Conservation (phyloP, 2,797 vertebrate species). For the Pempheris klunzingeri region DNA sequence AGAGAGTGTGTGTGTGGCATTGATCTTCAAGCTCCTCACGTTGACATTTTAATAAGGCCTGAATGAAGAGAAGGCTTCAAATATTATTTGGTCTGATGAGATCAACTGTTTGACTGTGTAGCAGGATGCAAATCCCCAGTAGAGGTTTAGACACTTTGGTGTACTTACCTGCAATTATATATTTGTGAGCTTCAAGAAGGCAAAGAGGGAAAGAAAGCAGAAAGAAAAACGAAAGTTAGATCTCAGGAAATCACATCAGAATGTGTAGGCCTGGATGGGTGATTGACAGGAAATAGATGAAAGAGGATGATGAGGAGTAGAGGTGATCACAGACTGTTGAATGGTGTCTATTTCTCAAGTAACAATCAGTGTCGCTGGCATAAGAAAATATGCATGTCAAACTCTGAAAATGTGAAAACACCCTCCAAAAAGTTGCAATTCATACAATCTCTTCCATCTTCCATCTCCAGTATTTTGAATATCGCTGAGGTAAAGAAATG, state of each 20-base stretch:
- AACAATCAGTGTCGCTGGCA: conserved; percentile 18
- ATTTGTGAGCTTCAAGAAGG: conserved; percentile 84
- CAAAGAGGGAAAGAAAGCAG: conserved; percentile 31
- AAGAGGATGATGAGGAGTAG: conserved; percentile 11
- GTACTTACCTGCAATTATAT: conserved; percentile 85
- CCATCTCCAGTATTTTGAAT: not conserved
- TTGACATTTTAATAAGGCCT: conserved; percentile 67
- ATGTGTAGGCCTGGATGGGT: conserved; percentile 1
- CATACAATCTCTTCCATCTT: not conserved
- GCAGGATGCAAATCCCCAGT: not conserved
- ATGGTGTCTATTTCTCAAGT: not conserved
- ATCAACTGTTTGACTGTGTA: conserved; percentile 4
- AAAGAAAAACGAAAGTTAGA: conserved; percentile 33
- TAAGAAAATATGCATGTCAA: conserved; percentile 9
- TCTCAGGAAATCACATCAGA: conserved; percentile 19
- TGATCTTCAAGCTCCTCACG: conserved; percentile 44
- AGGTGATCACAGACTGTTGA: not conserved
- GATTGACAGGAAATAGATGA: conserved; percentile 46
- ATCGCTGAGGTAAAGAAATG: conserved; percentile 1
- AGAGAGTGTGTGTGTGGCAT: conserved; percentile 6
- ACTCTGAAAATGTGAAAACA: not conserved
- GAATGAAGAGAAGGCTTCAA: conserved; percentile 7
- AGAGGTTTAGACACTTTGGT: not conserved
- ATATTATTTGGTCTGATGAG: not conserved
- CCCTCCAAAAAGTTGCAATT: not conserved